Conservation (phyloP, 53 echinoderm and acorn worm genomes). For the Patiria pectinifera region DNA sequence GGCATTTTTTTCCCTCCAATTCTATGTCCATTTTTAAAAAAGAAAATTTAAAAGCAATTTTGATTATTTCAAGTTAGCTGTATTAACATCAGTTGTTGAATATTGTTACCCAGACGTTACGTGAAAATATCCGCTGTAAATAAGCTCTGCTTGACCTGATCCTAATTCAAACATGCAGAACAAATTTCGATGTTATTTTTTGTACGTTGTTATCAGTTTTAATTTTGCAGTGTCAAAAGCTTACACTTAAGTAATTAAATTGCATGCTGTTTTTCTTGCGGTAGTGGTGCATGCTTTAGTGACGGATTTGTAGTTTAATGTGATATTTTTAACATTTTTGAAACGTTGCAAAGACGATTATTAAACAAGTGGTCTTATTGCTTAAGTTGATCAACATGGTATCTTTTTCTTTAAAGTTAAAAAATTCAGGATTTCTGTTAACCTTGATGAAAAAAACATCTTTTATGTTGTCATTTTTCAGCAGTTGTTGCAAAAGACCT, state of each 20-base stretch:
- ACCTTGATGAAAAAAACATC: neutral
- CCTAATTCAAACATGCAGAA: neutral
- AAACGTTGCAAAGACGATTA: neutral
- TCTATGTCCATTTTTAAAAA: neutral
- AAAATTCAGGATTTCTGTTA: neutral
- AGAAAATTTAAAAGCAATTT: neutral
- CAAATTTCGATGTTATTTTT: neutral
- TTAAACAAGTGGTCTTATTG: neutral
- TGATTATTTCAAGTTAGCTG: neutral
- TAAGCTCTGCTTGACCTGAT: neutral
- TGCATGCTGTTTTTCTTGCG: neutral
- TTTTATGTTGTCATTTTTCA: neutral
- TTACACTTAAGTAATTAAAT: neutral
- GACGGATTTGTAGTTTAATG: neutral
- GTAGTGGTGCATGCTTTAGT: neutral
- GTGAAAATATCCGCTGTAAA: neutral
- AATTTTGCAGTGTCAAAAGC: neutral
- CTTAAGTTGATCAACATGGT: neutral
- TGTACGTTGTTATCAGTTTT: neutral
- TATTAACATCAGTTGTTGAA: neutral
- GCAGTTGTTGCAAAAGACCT: no score
- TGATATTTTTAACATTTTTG: neutral
- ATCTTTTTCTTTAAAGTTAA: neutral
- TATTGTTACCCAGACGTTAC: neutral
- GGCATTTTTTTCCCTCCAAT: neutral